phyloP scores from a whole-genome alignment of 2,797 vertebrate genomes.

The Chiropotes sagulatus region DNA sequence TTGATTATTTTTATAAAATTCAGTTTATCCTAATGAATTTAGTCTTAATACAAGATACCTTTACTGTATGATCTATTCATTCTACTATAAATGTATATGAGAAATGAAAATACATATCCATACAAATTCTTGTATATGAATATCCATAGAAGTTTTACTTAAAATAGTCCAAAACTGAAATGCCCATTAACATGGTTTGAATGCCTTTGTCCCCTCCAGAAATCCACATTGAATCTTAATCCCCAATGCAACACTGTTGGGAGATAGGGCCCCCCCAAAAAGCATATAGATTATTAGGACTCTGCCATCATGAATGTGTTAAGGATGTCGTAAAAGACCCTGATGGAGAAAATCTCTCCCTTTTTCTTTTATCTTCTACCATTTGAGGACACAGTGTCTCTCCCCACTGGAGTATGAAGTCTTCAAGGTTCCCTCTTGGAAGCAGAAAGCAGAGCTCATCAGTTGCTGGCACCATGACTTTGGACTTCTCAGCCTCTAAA shows the following conservation, averaged over 20 bases:
- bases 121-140: not conserved
- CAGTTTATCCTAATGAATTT: not conserved
- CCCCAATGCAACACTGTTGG: not conserved
- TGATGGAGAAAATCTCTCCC: not conserved
- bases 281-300: not conserved
- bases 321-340: not conserved
- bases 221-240: not conserved
- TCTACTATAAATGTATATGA: not conserved
- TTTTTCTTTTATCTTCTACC: not conserved
- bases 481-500: not conserved
- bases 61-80: not conserved
- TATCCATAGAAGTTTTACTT: not conserved
- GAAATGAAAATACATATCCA: not conserved
- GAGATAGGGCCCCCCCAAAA: not conserved
- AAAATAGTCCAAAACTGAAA: not conserved
- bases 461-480: not conserved
- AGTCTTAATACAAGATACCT: not conserved
- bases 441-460: not conserved
- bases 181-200: not conserved
- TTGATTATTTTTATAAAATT: not conserved
- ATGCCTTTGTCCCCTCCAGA: not conserved
- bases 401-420: not conserved
- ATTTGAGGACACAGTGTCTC: not conserved
- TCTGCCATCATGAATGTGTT: not conserved
- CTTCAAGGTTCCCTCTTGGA: not conserved